Percentiles rank a stretch among this genome's conserved stretches.
phyloP scores from a whole-genome alignment of 2,113 vertebrate species.

The Donacobius atricapilla region DNA sequence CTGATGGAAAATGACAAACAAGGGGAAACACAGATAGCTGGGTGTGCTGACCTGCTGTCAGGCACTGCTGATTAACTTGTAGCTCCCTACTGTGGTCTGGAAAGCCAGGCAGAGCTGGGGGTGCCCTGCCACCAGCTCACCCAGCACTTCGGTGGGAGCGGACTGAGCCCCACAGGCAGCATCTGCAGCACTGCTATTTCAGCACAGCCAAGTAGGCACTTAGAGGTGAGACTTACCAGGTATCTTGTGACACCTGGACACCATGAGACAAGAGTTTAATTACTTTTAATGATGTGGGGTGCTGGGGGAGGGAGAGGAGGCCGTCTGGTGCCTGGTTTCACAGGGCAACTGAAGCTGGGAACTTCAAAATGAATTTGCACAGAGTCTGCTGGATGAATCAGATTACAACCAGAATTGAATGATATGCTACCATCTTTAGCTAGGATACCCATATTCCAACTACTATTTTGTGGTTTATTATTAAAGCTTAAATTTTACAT shows the following conservation, averaged over 20 bases:
- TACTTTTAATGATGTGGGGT: conserved; percentile 33
- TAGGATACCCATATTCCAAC: neutral
- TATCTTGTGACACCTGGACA: conserved; percentile 39
- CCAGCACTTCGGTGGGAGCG: accelerated
- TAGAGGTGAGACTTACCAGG: conserved; percentile 48
- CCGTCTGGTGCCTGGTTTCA: neutral
- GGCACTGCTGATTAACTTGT: neutral
- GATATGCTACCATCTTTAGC: accelerated
- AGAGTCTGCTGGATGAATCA: neutral
- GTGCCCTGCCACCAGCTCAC: neutral
- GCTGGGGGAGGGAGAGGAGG: neutral
- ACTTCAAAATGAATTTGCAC: neutral
- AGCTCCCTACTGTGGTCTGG: neutral
- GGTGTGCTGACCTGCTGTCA: neutral
- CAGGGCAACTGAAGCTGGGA: neutral
- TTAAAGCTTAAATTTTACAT: neutral
- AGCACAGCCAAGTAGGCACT: neutral
- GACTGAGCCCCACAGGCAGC: neutral
- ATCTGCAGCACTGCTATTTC: neutral
- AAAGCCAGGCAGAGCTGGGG: neutral
- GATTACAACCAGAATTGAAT: neutral
- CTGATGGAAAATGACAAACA: conserved; percentile 10
- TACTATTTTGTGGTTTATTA: neutral
- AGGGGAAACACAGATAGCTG: neutral
- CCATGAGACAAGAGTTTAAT: neutral